Base-by-base conservation (phyloP, 2,797 vertebrate genomes). In the Sebastes oblongus region DNA sequence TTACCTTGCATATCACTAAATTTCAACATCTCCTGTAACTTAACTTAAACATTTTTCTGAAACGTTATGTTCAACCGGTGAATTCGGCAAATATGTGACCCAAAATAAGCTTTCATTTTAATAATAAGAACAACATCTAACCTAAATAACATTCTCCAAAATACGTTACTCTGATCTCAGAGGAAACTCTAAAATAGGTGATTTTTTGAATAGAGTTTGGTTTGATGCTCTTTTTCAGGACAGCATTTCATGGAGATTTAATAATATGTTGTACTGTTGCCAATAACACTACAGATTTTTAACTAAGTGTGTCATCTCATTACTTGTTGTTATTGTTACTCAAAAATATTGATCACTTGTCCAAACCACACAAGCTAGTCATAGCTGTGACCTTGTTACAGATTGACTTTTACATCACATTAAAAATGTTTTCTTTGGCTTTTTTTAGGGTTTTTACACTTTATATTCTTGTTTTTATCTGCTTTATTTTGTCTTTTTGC, bases 1-100 rank as follows among this genome's bases (percentile, higher is more conserved):
- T 7, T 4, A 32, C 3, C 2, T 7, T 3, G 9, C 14, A 8
- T 4, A 3, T 14, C 5, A 1, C 1, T 2, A 6, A 0, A 11
- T 54, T 18, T 70, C 0, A 12, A 8, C 2, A 3, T 14, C 3
- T 25, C 3, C 1, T 55, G 1, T 18, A 8, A 20, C 12, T 2
- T 2, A 10, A 34, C 4, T 6, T 5, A 0, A 22, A 29, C n/a
- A 6, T 34, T 16, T 2, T 55, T 39, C 1, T 66, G 13, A 34
- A 29, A 54, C 16, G 0, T 5, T 13, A 8, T 2, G 7, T 12
- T 3, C 3, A 1, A 5, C 2, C 3, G 3, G 52, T 34, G 4
- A 24, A 34, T 55, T 83, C 61, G 72, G 72, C n/a, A 5, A 0
- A 9, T 1, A 1, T 34, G 12, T 54, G 12, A 5, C 22, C 0